Conservation (phyloP, 2,888 invertebrate species). For the Ophioninae sp. region DNA sequence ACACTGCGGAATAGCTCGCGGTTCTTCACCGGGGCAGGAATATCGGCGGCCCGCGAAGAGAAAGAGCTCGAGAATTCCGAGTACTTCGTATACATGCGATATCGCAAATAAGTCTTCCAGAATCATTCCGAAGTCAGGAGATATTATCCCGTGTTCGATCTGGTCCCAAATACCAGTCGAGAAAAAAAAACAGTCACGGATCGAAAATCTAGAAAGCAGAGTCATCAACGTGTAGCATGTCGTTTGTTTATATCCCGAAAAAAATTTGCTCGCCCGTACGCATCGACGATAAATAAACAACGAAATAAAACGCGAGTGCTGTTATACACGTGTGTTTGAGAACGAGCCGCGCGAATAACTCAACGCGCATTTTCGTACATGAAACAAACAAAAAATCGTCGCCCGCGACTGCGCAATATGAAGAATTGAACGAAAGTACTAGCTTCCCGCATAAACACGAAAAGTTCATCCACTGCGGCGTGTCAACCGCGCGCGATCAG, state of each 20-base stretch:
- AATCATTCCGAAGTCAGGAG: background rate
- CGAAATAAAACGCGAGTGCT: conserved; percentile 22
- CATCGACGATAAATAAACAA: background rate
- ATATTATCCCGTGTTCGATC: background rate
- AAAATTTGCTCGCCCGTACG: background rate
- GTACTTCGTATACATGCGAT: conserved; percentile 19
- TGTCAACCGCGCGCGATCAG: conserved; percentile 12
- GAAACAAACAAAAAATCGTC: background rate
- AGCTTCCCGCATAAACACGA: background rate
- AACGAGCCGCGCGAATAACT: conserved; percentile 9
- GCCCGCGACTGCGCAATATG: background rate
- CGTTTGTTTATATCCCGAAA: background rate
- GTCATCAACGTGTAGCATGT: background rate
- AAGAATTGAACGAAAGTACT: background rate
- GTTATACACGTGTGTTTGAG: background rate
- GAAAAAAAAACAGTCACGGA: background rate
- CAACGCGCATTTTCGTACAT: conserved; percentile 15
- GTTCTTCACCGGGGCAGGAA: conserved; percentile 57
- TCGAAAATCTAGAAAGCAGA: background rate
- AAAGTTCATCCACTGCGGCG: background rate
- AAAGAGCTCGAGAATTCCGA: conserved; percentile 33
- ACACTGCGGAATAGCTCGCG: conserved; percentile 57
- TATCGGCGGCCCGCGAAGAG: conserved; percentile 33
- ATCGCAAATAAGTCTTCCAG: conserved; percentile 30
- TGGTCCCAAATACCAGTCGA: background rate